Evolutionary conservation across 92 coral and sea anemone genomes (phyloP).

Genomic region (Epizoanthus stellaris): DNA sequence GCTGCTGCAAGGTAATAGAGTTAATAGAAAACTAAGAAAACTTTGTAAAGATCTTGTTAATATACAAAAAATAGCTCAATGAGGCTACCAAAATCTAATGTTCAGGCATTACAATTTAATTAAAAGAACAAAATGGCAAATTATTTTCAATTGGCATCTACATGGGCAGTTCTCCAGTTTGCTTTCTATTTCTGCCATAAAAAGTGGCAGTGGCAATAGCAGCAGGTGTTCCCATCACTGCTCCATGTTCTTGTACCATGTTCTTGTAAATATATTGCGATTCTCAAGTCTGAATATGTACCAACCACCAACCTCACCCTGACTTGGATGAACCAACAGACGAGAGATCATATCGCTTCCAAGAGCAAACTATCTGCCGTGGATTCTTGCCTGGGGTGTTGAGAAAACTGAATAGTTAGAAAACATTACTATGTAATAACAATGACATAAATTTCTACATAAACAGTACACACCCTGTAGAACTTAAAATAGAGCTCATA

Average conservation of each 20-base stretch:
- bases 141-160: too few relatives aligned
- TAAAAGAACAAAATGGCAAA: too few relatives aligned
- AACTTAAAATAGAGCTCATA: too few relatives aligned
- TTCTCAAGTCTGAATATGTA: background rate
- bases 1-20: too few relatives aligned
- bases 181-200: too few relatives aligned
- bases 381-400: constrained; percentile 79
- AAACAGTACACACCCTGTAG: background rate
- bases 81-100: too few relatives aligned
- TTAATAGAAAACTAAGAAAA: too few relatives aligned
- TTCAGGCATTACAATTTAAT: too few relatives aligned
- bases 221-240: background rate
- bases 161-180: too few relatives aligned
- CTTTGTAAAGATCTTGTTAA: too few relatives aligned
- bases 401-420: constrained; percentile 63
- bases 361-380: constrained; percentile 17
- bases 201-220: too few relatives aligned
- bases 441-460: background rate
- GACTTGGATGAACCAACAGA: constrained; percentile 36
- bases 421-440: background rate
- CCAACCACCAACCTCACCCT: constrained; percentile 57
- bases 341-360: constrained; percentile 7
- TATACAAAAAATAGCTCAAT: too few relatives aligned
- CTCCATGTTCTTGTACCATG: background rate
- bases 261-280: background rate